Evolutionary conservation across 2,797 vertebrate genomes (phyloP).

Genomic region (Oreochromis grahami): DNA sequence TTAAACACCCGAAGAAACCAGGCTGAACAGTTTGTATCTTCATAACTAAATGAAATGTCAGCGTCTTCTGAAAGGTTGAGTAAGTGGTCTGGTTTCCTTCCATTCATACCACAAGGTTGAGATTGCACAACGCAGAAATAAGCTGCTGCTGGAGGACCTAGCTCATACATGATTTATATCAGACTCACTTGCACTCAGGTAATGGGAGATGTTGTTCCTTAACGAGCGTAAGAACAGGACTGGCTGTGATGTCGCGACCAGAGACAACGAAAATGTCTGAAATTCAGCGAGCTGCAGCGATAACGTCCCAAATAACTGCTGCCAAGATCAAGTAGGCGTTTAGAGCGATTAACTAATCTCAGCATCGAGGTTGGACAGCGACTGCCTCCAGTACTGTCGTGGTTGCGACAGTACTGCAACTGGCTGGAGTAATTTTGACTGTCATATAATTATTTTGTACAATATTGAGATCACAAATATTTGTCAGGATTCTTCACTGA

Average conservation of each 20-base stretch:
- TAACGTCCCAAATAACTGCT: background rate
- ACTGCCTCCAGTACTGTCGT: background rate
- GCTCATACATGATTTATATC: background rate
- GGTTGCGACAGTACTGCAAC: background rate
- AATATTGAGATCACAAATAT: background rate
- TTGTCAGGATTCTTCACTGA: background rate
- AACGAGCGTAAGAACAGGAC: background rate
- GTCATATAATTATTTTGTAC: background rate
- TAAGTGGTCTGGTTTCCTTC: background rate
- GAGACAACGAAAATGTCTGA: background rate
- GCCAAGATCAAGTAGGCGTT: background rate
- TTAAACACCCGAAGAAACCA: background rate
- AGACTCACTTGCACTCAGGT: background rate
- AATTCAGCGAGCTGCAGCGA: background rate
- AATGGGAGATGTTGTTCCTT: background rate
- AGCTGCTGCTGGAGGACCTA: background rate
- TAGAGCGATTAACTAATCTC: background rate
- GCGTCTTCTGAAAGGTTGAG: background rate
- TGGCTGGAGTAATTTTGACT: background rate
- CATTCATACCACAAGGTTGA: background rate
- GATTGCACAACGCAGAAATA: background rate
- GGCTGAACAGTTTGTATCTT: background rate
- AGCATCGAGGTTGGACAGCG: background rate
- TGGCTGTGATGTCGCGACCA: background rate
- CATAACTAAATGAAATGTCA: background rate